Base-by-base conservation (phyloP, 2,797 vertebrate species). In the Vultur gryphus region DNA sequence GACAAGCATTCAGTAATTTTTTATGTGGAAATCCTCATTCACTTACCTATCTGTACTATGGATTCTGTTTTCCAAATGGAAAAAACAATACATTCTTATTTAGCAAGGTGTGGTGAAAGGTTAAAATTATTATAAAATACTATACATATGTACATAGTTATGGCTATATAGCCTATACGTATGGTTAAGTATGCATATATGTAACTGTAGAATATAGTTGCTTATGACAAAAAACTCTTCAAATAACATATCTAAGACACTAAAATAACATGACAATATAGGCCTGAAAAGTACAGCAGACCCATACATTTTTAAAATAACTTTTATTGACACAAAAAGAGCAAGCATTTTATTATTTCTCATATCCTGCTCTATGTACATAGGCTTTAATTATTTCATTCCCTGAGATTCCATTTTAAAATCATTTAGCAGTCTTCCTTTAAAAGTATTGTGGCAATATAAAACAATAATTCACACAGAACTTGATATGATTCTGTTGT, bases 391-490 rank as follows among this genome's bases (percentile, higher is more conserved):
- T 77, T 81, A 83, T 35, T 62, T 76, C 6, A n/a, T 71, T 87
- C 14, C 11, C 29, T 39, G 31, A 35, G 20, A 72, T 88, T 66
- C 14, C 16, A 52, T 55, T 83, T 84, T 77, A 55, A 72, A 77
- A 85, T 90, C 9, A 83, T 66, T 83, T 77, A 73, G 41, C 25
- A n/a, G 24, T 48, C 70, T 83, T 66, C 33, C 25, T 58, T 92
- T 96, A 44, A 62, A 65, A 69, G 11, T 62, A 31, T 57, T 71
- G 51, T 82, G 46, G 35, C 35, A 88, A 76, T 57, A 51, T 12
- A 35, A 79, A 72, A 43, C 37, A 90, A 81, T 91, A 89, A 96
- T 49, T 96, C 75, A 94, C 19, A 83, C 15, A 90, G n/a, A 46
- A 92, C 39, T 58, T 93, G 29, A 84, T 79, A 78, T 58, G 29